phyloP scores from a whole-genome alignment of 2,888 invertebrate species.

The Amphipoea oculea region DNA sequence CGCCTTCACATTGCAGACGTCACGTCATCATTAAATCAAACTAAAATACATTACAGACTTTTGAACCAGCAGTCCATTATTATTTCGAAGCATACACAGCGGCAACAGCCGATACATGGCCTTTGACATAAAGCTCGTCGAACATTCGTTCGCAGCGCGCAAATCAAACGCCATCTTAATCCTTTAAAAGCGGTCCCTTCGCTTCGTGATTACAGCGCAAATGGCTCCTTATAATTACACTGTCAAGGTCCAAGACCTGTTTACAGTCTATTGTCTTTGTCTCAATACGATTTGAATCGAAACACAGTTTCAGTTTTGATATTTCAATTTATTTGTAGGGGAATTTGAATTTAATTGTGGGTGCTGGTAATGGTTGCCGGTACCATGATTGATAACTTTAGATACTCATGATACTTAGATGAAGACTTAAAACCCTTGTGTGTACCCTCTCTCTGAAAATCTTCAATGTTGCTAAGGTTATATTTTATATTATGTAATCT shows the following conservation, averaged over 20 bases:
- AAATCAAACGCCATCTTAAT: conserved; percentile 39
- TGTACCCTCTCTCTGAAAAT: too few species aligned
- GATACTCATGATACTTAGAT: too few species aligned
- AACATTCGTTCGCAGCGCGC: conserved; percentile 14
- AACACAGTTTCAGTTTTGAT: conserved; percentile 62
- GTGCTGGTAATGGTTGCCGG: not conserved
- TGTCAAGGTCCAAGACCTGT: conserved; percentile 78
- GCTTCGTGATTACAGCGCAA: conserved; percentile 72
- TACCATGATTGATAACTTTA: not conserved
- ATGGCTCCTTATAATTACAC: conserved; percentile 77
- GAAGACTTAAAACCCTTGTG: too few species aligned
- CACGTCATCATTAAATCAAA: too few species aligned
- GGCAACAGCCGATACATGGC: too few species aligned
- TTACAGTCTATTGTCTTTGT: conserved; percentile 78
- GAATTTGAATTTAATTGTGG: conserved; percentile 48
- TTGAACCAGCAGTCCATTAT: too few species aligned
- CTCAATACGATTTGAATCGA: conserved; percentile 55
- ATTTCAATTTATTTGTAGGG: conserved; percentile 63
- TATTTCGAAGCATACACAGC: too few species aligned
- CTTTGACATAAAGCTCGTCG: too few species aligned
- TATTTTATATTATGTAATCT: too few species aligned
- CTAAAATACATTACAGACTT: too few species aligned
- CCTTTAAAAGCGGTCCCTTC: conserved; percentile 67
- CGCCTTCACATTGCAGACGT: too few species aligned
- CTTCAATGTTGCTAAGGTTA: too few species aligned